A percentile compares a stretch with the other conserved stretches of the same genome.
phyloP scores from a whole-genome alignment of 2,113 vertebrate genomes.

The Steatornis caripensis region DNA sequence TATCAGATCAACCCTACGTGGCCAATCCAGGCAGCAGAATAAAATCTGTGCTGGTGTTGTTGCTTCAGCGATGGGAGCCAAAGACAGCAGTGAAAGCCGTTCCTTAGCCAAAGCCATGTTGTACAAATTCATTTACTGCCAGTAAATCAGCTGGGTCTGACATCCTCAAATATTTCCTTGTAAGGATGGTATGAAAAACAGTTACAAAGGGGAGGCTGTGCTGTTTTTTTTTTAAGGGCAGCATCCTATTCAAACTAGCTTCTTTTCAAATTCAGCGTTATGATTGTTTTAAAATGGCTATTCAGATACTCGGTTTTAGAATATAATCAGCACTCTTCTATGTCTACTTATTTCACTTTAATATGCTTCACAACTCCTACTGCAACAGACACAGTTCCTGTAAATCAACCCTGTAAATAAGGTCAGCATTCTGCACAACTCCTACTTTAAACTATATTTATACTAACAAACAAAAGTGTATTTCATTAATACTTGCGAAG shows the following conservation, averaged over 20 bases:
- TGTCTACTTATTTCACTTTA: neutral
- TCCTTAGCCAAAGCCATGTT: neutral
- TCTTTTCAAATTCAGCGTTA: neutral
- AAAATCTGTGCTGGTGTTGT: neutral
- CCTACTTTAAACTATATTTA: neutral
- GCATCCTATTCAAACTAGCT: neutral
- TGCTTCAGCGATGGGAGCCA: neutral
- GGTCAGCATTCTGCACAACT: neutral
- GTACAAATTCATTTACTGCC: neutral
- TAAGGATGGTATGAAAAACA: neutral
- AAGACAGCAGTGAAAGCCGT: neutral
- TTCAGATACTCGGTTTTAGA: neutral
- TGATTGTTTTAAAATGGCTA: neutral
- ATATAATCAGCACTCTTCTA: neutral
- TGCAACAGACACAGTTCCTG: neutral
- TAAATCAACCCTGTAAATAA: neutral
- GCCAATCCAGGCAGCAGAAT: neutral
- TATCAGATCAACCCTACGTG: neutral
- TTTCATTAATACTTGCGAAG: neutral
- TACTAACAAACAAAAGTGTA: neutral
- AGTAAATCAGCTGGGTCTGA: neutral
- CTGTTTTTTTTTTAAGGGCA: neutral
- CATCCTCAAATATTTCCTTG: neutral
- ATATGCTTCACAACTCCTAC: neutral
- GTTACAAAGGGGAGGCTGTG: neutral